These are phyloP conservation scores for Bombus polaris DNA, from an alignment of 1,140 invertebrate species.

Conservation along the genomic window DNA sequence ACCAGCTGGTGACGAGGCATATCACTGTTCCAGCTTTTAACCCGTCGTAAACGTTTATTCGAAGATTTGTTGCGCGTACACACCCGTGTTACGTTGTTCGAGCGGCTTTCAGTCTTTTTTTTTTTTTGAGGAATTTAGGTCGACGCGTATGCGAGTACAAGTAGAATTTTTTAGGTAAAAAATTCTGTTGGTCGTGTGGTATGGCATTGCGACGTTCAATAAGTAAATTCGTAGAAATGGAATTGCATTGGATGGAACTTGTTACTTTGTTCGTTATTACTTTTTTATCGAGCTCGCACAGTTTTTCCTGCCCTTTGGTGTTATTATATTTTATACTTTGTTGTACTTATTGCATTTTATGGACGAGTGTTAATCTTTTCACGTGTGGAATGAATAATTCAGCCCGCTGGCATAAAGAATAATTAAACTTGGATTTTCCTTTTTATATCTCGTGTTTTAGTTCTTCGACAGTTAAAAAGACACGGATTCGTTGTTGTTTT, in stretches of 20 bases:
- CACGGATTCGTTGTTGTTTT: too few species aligned
- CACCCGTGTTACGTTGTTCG: neutral
- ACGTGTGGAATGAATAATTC: too few species aligned
- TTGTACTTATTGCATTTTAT: too few species aligned
- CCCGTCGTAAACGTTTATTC: constrained; percentile 42
- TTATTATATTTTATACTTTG: neutral
- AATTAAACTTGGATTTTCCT: too few species aligned
- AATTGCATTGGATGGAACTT: neutral
- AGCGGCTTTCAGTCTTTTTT: neutral
- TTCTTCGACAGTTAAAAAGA: too few species aligned
- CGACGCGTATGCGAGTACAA: neutral
- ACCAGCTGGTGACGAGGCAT: constrained; percentile 42
- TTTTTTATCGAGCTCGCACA: neutral
- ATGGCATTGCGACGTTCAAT: neutral
- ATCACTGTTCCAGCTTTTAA: constrained; percentile 49
- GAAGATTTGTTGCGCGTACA: constrained; percentile 39
- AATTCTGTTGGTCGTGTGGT: neutral
- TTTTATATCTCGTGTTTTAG: too few species aligned
- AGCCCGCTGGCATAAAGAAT: too few species aligned
- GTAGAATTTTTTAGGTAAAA: neutral
- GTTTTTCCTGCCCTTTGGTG: neutral
- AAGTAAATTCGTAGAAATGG: neutral
- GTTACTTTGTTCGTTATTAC: neutral
- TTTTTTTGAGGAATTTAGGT: neutral
- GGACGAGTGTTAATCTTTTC: too few species aligned